phyloP scores from a whole-genome alignment of 2,888 invertebrate species.

The Caenorhabditis virilis region DNA sequence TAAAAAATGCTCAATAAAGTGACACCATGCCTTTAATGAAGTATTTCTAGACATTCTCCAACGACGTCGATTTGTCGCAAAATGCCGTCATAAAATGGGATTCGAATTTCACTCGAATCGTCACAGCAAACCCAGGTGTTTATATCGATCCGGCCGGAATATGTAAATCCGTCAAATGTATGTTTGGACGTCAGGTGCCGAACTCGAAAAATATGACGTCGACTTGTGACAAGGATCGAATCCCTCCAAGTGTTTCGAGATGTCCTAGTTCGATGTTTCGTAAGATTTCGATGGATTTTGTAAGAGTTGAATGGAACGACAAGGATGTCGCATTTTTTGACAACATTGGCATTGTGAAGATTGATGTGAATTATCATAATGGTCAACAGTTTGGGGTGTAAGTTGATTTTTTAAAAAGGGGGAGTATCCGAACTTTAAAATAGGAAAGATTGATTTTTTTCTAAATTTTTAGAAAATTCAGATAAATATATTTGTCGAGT shows the following conservation, averaged over 20 bases:
- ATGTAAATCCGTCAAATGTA: conserved; percentile 27
- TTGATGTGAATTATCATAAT: conserved; percentile 24
- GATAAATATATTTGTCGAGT: too few relatives aligned
- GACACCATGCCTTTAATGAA: neutral
- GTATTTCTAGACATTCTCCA: too few relatives aligned
- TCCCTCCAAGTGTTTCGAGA: conserved; percentile 22
- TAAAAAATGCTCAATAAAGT: neutral
- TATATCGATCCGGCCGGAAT: conserved; percentile 31
- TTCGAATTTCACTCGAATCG: conserved; percentile 21
- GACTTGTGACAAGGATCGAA: conserved; percentile 23
- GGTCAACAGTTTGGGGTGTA: conserved; percentile 30
- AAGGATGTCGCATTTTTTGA: conserved; percentile 25
- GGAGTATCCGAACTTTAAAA: too few relatives aligned
- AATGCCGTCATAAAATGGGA: conserved; percentile 14
- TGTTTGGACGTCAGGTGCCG: conserved; percentile 21
- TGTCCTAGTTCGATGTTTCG: conserved; percentile 4
- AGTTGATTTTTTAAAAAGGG: neutral
- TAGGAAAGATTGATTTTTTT: too few relatives aligned
- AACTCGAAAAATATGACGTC: conserved; percentile 15
- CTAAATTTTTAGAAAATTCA: too few relatives aligned
- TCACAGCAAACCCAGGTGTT: conserved; percentile 24
- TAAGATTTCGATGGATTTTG: conserved; percentile 4
- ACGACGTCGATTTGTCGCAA: neutral
- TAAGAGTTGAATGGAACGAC: conserved; percentile 18
- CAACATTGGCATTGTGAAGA: conserved; percentile 21